A percentile compares a stretch with the other conserved stretches of the same genome.
Conservation (phyloP, 2,888 invertebrate genomes). For the Cryptus viduatorius region DNA sequence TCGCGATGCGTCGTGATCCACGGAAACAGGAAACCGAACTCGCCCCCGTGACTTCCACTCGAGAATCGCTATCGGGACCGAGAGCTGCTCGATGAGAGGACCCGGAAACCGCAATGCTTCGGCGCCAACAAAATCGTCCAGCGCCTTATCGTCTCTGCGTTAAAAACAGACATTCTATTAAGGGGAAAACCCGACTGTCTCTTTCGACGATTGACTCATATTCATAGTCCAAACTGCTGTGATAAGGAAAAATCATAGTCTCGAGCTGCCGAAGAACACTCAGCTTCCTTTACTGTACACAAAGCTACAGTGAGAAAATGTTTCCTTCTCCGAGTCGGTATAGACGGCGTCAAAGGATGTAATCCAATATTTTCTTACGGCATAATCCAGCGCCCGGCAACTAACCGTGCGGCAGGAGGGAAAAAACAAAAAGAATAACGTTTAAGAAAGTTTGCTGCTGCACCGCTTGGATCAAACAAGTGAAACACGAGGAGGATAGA, state of each 20-base stretch:
- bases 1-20: conserved; percentile 75
- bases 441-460: conserved; percentile 45
- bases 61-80: conserved; percentile 73
- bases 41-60: conserved; percentile 79
- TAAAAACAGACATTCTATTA: conserved; percentile 8
- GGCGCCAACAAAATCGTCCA: conserved; percentile 55
- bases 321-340: conserved; percentile 42
- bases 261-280: background rate
- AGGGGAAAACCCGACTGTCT: conserved; percentile 7
- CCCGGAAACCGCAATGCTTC: conserved; percentile 55
- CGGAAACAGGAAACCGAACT: conserved; percentile 79
- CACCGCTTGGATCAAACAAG: conserved; percentile 63
- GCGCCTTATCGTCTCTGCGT: conserved; percentile 35
- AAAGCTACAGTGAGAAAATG: background rate
- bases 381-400: conserved; percentile 69
- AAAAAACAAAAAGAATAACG: conserved; percentile 58
- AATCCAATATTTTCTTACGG: conserved; percentile 81
- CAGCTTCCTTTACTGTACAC: background rate
- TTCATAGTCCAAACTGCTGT: background rate
- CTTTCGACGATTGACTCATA: conserved; percentile 1
- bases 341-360: conserved; percentile 79
- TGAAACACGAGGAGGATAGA: conserved; percentile 65
- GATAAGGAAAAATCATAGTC: background rate
- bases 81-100: conserved; percentile 18
- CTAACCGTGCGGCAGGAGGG: conserved; percentile 72